These are phyloP conservation scores for Acanthurus lineatus DNA, from an alignment of 2,797 vertebrate species.

Conservation along the genomic window DNA sequence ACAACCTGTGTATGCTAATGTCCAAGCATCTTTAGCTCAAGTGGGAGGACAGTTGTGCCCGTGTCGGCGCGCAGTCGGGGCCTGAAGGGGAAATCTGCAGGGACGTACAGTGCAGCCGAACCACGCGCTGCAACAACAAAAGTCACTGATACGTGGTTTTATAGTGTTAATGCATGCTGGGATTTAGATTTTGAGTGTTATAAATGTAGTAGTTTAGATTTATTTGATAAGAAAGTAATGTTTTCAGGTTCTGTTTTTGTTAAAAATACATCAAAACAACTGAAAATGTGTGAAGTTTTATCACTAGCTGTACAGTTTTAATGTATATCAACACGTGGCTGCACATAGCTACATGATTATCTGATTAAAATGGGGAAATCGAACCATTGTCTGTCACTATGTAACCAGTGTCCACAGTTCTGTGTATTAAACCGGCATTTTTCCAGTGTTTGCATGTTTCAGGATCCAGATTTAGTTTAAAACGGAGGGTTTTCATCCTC, in stretches of 20 bases:
- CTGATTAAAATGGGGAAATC: too few relatives aligned
- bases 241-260: too few relatives aligned
- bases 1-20: constrained; percentile 84
- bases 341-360: too few relatives aligned
- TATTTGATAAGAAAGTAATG: too few relatives aligned
- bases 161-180: constrained; percentile 25
- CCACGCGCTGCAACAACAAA: constrained; percentile 28
- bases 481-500: not conserved
- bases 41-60: constrained; percentile 56
- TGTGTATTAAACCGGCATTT: not conserved
- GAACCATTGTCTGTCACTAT: too few relatives aligned
- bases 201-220: constrained; percentile 18
- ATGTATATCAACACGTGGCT: too few relatives aligned
- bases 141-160: constrained; percentile 41
- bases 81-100: constrained; percentile 57
- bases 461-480: not conserved
- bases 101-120: constrained; percentile 33
- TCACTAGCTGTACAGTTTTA: too few relatives aligned
- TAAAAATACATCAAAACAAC: not conserved
- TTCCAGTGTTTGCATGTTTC: too few relatives aligned
- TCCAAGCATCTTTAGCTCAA: constrained; percentile 78
- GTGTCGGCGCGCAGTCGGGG: not conserved
- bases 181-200: constrained; percentile 33
- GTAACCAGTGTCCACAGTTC: not conserved
- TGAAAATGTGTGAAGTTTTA: too few relatives aligned